phyloP scores from a whole-genome alignment of 2,888 invertebrate genomes.

The Ormyrus thymus region DNA sequence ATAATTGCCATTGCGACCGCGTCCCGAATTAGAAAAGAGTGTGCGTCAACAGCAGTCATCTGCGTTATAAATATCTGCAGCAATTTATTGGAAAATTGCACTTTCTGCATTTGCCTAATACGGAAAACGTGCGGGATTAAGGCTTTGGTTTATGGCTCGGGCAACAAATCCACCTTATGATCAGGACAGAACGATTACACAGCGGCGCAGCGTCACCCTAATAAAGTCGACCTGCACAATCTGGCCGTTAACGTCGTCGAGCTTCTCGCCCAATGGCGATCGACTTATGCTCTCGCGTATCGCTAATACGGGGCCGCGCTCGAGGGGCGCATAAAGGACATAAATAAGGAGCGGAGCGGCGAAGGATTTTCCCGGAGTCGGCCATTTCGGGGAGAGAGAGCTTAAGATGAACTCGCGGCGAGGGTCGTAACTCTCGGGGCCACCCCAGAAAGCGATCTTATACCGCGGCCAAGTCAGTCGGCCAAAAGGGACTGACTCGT shows the following conservation, averaged over 20 bases:
- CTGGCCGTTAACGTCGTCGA: slow-evolving; percentile 19
- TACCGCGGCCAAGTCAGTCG: slow-evolving; percentile 6
- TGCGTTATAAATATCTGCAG: no score
- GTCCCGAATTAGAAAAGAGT: no score
- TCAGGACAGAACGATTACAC: not conserved
- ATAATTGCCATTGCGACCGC: no score
- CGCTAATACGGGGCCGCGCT: slow-evolving; percentile 40
- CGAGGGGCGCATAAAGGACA: slow-evolving; percentile 14
- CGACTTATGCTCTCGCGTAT: slow-evolving; percentile 45
- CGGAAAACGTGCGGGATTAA: no score
- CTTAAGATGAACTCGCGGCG: slow-evolving; percentile 41
- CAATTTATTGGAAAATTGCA: no score
- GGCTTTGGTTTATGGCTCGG: not conserved
- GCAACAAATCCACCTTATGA: slow-evolving; percentile 21
- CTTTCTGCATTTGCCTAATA: no score
- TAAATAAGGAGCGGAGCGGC: slow-evolving; percentile 35
- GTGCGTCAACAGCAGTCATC: no score
- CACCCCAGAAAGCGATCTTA: slow-evolving; percentile 45
- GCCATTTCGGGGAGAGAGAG: slow-evolving; percentile 27
- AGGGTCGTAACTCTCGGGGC: slow-evolving; percentile 43
- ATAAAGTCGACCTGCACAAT: slow-evolving; percentile 48
- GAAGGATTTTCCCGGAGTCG: slow-evolving; percentile 28
- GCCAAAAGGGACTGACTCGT: slow-evolving; percentile 1
- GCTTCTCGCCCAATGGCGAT: slow-evolving; percentile 9
- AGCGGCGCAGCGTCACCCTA: not conserved